These are phyloP conservation scores for Brachionus plicatilis DNA, from an alignment of 1,140 invertebrate genomes.

Conservation along the genomic window DNA sequence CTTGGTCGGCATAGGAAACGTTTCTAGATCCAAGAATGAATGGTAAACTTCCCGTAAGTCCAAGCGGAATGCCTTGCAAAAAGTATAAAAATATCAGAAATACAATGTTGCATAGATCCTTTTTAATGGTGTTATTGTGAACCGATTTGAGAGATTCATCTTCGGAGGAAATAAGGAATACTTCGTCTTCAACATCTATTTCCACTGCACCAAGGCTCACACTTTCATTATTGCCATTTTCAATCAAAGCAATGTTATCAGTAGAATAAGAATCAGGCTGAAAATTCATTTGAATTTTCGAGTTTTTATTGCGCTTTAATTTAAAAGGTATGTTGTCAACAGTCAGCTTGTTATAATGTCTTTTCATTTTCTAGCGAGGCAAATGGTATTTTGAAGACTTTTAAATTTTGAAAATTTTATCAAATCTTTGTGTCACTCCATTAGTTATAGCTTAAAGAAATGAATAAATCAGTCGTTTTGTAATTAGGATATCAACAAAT, in stretches of 20 bases:
- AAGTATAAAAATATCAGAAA: constrained; percentile 81
- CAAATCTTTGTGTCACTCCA: background rate
- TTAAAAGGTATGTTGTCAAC: background rate
- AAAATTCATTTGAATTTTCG: background rate
- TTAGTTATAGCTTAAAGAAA: background rate
- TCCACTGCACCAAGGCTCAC: background rate
- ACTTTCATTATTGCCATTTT: background rate
- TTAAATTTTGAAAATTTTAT: background rate
- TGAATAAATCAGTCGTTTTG: background rate
- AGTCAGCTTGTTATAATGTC: background rate
- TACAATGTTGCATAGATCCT: constrained; percentile 7
- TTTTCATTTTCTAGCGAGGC: background rate
- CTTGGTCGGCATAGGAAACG: constrained; percentile 60
- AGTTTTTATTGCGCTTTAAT: background rate
- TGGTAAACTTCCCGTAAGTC: constrained; percentile 82
- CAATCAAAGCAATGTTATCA: background rate
- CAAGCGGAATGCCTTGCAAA: constrained; percentile 85
- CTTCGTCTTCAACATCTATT: background rate
- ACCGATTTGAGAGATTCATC: background rate
- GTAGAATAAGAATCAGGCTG: background rate
- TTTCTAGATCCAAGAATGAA: constrained; percentile 66
- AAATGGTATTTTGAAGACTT: background rate
- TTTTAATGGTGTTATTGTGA: background rate
- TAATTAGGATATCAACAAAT: background rate
- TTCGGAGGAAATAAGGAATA: background rate